These are phyloP conservation scores for Cremastobaeus sp. DNA, from an alignment of 2,888 invertebrate species.

Conservation along the genomic window DNA sequence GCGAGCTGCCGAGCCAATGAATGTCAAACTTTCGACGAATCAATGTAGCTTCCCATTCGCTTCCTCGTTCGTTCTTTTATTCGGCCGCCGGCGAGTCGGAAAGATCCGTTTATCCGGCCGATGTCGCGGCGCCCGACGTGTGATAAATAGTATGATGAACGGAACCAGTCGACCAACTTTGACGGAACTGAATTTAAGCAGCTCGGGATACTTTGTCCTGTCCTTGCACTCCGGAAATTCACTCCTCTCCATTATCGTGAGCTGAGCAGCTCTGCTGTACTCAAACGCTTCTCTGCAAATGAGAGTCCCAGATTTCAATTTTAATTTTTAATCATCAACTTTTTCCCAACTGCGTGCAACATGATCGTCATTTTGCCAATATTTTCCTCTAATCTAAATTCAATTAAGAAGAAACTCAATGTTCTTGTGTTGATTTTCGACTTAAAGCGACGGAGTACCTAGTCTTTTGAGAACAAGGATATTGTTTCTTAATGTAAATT, in stretches of 20 bases:
- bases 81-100: conserved; percentile 28
- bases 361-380: too few species aligned
- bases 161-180: conserved; percentile 46
- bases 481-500: too few species aligned
- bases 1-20: conserved; percentile 50
- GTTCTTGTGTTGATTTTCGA: too few species aligned
- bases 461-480: too few species aligned
- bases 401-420: too few species aligned
- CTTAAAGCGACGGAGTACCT: too few species aligned
- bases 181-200: conserved; percentile 55
- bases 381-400: too few species aligned
- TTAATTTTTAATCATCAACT: too few species aligned
- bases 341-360: too few species aligned
- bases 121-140: conserved; percentile 47
- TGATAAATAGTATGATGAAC: conserved; percentile 62
- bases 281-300: too few species aligned
- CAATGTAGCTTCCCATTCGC: conserved; percentile 47
- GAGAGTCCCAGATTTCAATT: too few species aligned
- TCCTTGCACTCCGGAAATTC: conserved; percentile 28
- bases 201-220: conserved; percentile 25
- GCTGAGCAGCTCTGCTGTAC: too few species aligned
- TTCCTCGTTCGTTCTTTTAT: conserved; percentile 33
- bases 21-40: conserved; percentile 61
- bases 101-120: conserved; percentile 43
- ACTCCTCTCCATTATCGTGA: conserved; percentile 27